Evolutionary conservation across 2,113 vertebrate species (phyloP), one percentile per base, ranked within the genome.

Genomic region (Phocoena phocoena): DNA sequence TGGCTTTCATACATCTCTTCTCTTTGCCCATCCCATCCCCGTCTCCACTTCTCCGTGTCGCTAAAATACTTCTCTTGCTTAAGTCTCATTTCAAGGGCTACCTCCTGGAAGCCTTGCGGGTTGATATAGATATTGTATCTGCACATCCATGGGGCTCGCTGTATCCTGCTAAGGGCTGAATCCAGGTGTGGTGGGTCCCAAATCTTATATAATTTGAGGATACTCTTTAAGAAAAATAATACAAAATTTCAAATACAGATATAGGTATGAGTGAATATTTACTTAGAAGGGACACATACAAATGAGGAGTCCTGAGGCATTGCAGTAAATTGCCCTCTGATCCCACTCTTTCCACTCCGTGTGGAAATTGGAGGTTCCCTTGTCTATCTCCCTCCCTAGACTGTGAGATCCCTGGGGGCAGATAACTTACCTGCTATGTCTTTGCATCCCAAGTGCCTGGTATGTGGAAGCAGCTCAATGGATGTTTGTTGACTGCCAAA

Each of bases 131-230:
- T 8, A 18, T 31, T 73, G 60, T 6, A n/a, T 2, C 33, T 62
- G 38, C 38, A 80, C 0, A 4, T 62, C 65, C 3, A 0, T 5
- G 2, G 88, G 55, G 44, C 15, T 55, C 4, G 1, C 8, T 20
- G 6, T 26, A 28, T n/a, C 3, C 0, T 67, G 21, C 55, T 3
- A 3, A 65, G 47, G n/a, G 33, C 50, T 50, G 44, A 81, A 81
- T n/a, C 55, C 31, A 18, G 13, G 67, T 47, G 67, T 33, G n/a
- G 21, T 33, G 36, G 20, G 25, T 76, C 67, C 80, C 53, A 20
- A 47, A 55, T 41, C 47, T 74, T 55, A 21, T 14, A 76, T 13
- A 85, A n/a, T 36, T 44, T 76, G 41, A 85, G 38, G n/a, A n/a
- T 12, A 12, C 33, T 23, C 47, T 89, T 80, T 62, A 90, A 77